Conservation (phyloP, 2,113 vertebrate species). For the Gila orcuttii region DNA sequence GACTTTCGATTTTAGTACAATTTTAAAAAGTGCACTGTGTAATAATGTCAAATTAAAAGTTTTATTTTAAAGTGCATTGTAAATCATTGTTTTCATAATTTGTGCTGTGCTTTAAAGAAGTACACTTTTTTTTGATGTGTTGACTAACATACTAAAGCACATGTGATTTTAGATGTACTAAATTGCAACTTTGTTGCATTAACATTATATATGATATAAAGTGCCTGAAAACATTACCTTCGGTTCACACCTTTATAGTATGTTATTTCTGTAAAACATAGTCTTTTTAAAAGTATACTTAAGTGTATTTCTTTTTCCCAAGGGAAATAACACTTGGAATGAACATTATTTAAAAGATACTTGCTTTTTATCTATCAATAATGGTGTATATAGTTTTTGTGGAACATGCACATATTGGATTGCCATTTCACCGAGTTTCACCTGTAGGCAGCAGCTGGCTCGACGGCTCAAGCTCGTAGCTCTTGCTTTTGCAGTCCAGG, state of each 20-base stretch:
- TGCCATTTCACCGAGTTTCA: not conserved
- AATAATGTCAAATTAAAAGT: too few species aligned
- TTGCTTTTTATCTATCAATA: not conserved
- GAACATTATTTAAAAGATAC: too few species aligned
- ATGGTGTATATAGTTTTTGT: not conserved
- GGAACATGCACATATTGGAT: too few species aligned
- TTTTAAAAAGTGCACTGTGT: not conserved
- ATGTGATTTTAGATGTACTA: not conserved
- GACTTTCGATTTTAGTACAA: not conserved
- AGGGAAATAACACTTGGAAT: not conserved
- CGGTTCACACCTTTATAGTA: not conserved
- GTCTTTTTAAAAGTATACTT: not conserved
- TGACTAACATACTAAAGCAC: not conserved
- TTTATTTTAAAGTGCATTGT: not conserved
- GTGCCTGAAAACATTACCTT: not conserved
- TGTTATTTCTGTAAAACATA: not conserved
- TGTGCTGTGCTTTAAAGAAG: too few species aligned
- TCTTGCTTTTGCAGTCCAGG: slow-evolving; percentile 57
- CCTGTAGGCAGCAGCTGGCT: slow-evolving; percentile 40
- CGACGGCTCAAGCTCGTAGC: slow-evolving; percentile 69
- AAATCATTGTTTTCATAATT: not conserved
- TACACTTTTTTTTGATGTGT: not conserved
- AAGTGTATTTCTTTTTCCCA: not conserved
- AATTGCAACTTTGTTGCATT: not conserved
- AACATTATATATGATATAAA: not conserved